Percentiles rank a stretch among this genome's conserved stretches.
Conservation (phyloP, 2,113 vertebrate genomes). For the Syngnathus typhle region DNA sequence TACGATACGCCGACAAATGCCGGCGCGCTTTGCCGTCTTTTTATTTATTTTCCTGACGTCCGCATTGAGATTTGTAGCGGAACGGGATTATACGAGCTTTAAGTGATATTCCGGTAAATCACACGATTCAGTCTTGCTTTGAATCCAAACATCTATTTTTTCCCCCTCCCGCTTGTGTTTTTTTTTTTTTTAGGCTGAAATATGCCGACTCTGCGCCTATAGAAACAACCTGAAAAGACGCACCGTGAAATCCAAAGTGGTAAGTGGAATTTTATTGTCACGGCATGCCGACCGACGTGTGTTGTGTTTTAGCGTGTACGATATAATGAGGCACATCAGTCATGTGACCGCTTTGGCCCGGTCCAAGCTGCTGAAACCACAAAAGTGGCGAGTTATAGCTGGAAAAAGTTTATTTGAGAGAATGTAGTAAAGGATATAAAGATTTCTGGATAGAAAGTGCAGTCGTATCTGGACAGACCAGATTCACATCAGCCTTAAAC, state of each 20-base stretch:
- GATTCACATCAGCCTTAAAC: constrained; percentile 54
- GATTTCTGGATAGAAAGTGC: not conserved
- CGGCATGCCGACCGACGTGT: constrained; percentile 33
- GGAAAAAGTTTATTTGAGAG: too few relatives aligned
- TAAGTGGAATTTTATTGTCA: constrained; percentile 56
- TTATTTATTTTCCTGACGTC: constrained; percentile 49
- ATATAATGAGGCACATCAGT: constrained; percentile 24
- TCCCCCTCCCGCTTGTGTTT: not conserved
- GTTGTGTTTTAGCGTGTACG: constrained; percentile 34
- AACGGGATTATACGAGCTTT: constrained; percentile 7
- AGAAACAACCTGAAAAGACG: constrained; percentile 50
- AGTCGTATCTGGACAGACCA: constrained; percentile 36
- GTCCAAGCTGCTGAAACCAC: too few relatives aligned
- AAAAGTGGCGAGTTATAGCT: too few relatives aligned
- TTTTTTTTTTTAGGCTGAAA: constrained; percentile 63
- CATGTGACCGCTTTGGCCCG: not conserved
- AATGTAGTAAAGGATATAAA: too few relatives aligned
- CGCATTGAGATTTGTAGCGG: constrained; percentile 51
- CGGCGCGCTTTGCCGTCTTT: constrained; percentile 34
- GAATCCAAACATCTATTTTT: constrained; percentile 7
- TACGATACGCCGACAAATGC: constrained; percentile 64
- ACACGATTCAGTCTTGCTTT: constrained; percentile 6
- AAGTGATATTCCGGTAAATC: constrained; percentile 1
- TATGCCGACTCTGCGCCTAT: constrained; percentile 63
- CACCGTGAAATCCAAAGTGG: constrained; percentile 64